Conservation (phyloP, 2,113 vertebrate species). For the Athene cunicularia region DNA sequence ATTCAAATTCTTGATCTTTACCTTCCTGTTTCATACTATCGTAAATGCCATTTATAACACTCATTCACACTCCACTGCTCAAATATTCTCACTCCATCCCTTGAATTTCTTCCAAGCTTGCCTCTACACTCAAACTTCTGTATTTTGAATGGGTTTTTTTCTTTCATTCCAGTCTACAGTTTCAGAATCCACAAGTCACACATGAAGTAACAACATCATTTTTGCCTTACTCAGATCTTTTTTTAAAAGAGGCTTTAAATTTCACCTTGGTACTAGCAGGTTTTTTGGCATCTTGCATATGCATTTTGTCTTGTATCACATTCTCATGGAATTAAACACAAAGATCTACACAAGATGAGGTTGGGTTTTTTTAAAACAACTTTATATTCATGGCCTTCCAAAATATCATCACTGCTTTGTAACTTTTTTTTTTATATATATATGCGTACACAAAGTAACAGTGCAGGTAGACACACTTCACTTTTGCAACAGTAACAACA, state of each 20-base stretch:
- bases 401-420: neutral
- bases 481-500: neutral
- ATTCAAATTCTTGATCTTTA: neutral
- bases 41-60: neutral
- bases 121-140: neutral
- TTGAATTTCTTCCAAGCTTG: neutral
- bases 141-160: neutral
- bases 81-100: neutral
- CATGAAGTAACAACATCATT: neutral
- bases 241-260: neutral
- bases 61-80: neutral
- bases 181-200: neutral
- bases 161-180: neutral
- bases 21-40: neutral
- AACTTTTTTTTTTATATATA: neutral
- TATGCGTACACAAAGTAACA: neutral
- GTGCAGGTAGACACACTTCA: neutral
- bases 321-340: neutral
- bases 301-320: neutral
- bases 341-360: neutral
- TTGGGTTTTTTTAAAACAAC: neutral
- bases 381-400: neutral
- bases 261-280: neutral
- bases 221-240: accelerated
- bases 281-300: neutral